Conservation (phyloP, 2,797 vertebrate genomes). For the Phrynocephalus vlangalii region DNA sequence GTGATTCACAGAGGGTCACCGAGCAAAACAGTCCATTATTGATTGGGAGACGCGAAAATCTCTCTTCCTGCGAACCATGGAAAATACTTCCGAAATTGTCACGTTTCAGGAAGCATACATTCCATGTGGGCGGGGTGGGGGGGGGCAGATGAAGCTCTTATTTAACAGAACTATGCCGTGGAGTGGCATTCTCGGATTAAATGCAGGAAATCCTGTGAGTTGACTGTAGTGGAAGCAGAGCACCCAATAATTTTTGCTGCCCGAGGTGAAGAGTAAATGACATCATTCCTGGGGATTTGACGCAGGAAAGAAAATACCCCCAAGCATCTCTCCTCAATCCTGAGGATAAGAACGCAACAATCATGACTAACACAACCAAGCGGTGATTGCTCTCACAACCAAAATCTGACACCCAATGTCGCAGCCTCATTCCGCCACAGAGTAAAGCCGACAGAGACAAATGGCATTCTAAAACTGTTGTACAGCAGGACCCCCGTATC, state of each 20-base stretch:
- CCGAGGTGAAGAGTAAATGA: background rate
- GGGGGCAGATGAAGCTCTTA: background rate
- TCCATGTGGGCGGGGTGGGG: background rate
- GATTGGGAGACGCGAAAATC: conserved; percentile 1
- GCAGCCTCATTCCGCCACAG: background rate
- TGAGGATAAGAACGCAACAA: background rate
- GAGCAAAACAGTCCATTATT: conserved; percentile 30
- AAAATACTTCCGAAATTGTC: background rate
- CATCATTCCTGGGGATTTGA: background rate
- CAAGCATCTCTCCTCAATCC: background rate
- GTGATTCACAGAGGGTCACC: too few species aligned
- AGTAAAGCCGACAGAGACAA: background rate
- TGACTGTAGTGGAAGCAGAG: background rate
- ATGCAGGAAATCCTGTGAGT: background rate
- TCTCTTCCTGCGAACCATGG: conserved; percentile 1
- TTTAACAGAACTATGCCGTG: background rate
- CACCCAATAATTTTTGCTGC: background rate
- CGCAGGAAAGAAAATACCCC: background rate
- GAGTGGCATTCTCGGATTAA: too few species aligned
- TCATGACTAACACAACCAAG: background rate
- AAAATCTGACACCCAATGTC: background rate
- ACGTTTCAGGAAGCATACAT: background rate
- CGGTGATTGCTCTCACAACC: background rate
- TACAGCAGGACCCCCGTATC: too few species aligned
- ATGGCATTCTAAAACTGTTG: too few species aligned